These are phyloP conservation scores for Bombus breviceps DNA, from an alignment of 1,140 invertebrate genomes.

Conservation along the genomic window DNA sequence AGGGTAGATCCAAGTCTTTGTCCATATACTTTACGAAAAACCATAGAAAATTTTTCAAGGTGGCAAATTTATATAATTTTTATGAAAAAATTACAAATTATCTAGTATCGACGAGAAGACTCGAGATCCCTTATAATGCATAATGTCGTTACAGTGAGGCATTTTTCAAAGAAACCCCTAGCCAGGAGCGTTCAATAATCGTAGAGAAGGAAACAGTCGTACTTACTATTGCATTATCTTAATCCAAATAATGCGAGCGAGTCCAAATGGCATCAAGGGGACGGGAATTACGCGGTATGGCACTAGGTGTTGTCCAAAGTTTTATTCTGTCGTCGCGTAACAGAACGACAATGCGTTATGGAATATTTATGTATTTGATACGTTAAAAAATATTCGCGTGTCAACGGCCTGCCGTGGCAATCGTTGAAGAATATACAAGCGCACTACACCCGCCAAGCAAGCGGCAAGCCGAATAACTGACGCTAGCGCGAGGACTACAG, in stretches of 20 bases:
- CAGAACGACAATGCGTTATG: slow-evolving; percentile 16
- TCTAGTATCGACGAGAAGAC: neutral
- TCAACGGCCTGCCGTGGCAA: slow-evolving; percentile 44
- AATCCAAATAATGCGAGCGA: slow-evolving; percentile 62
- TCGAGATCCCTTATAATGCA: neutral
- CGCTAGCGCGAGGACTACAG: slow-evolving; percentile 65
- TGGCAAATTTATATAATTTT: neutral
- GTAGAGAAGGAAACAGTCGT: slow-evolving; percentile 45
- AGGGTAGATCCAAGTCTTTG: neutral
- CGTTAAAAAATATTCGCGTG: slow-evolving; percentile 42
- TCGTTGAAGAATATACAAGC: neutral
- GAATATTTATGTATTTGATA: neutral
- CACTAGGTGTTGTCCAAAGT: slow-evolving; percentile 25
- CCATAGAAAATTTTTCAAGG: neutral
- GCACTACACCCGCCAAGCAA: slow-evolving; percentile 45
- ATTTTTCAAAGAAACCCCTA: neutral
- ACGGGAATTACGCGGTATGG: slow-evolving; percentile 7
- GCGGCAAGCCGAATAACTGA: slow-evolving; percentile 75
- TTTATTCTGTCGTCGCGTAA: slow-evolving; percentile 23
- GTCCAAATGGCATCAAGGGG: slow-evolving; percentile 34
- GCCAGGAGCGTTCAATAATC: slow-evolving; percentile 18
- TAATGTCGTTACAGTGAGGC: neutral
- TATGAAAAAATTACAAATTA: neutral
- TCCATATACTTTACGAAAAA: neutral
- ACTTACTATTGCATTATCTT: slow-evolving; percentile 60